Conservation (phyloP, 2,113 vertebrate species). For the Megaleporinus macrocephalus region DNA sequence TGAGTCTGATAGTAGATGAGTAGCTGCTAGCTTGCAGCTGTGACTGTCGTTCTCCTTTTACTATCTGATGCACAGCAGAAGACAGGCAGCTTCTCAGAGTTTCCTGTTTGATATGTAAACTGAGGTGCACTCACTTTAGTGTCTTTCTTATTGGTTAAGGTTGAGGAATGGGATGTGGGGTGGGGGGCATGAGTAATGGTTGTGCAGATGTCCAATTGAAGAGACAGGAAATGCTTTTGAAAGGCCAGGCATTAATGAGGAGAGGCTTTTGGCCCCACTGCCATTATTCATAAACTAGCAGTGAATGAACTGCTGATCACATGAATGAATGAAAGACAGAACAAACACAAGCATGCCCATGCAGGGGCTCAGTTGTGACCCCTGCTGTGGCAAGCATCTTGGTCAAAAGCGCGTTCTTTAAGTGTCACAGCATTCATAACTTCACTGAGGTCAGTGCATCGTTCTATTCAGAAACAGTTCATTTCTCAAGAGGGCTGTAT, state of each 20-base stretch:
- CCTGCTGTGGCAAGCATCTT: not conserved
- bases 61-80: not conserved
- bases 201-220: conserved; percentile 42
- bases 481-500: not conserved
- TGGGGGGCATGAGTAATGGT: conserved; percentile 10
- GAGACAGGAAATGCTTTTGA: conserved; percentile 37
- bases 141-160: conserved; percentile 1
- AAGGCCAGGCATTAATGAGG: conserved; percentile 11
- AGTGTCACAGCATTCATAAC: not conserved
- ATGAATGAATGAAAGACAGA: conserved; percentile 31
- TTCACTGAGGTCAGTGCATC: conserved; percentile 3
- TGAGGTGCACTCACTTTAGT: conserved; percentile 9
- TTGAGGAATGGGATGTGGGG: conserved; percentile 19
- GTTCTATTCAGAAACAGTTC: not conserved
- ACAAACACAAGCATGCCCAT: not conserved
- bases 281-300: conserved; percentile 38
- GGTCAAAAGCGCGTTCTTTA: not conserved
- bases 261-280: conserved; percentile 11
- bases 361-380: not conserved
- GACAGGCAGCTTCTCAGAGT: not conserved
- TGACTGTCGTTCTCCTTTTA: not conserved
- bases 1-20: not conserved
- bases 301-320: conserved; percentile 10
- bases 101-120: not conserved
- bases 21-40: not conserved